Base-by-base conservation (phyloP, 2,113 vertebrate genomes). In the Paedocypris sp. region DNA sequence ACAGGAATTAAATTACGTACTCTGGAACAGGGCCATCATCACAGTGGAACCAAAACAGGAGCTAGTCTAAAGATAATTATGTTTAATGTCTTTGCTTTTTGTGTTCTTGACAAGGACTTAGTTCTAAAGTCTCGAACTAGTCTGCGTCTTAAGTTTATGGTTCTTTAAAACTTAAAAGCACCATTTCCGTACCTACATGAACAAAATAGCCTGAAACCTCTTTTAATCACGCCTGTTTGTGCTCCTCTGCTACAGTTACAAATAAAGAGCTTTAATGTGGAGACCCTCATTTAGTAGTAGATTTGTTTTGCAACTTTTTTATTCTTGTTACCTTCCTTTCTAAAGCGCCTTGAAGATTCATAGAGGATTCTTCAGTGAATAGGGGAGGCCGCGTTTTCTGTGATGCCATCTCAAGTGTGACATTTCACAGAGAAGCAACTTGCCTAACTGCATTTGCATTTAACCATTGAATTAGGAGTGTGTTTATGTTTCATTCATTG, bases 401-500 rank as follows among this genome's bases (percentile, higher is more conserved):
- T 8, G 10, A 39, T 5, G 18, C 26, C 11, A 15, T 42, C 10
- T 53, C 23, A 33, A 47, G 20, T 20, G 4, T 1, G n/a, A 13
- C 15, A 50, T 60, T 56, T 65, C 26, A 61, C 23, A 7, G 16
- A 50, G 31, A 57, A 58, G 22, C 12, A 15, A 56, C 36, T 42
- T 38, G 52, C 50, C 57, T 25, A 46, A n/a, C 51, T 41, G 11
- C 23, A 10, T 41, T 57, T 57, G 53, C 42, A 20, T 42, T 20
- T 3, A 1, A 7, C 26, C 18, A 32, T 20, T 43, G 25, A 45
- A 51, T 39, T 31, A 51, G 23, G 56, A 58, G 60, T 5, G 29
- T 57, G 39, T 57, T 43, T 70, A 49, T 50, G 68, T 62, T 66
- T 58, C 68, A 57, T 66, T 66, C 49, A 51, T 32, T 50, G 19